These are phyloP conservation scores for Melanotaenia parkinsoni DNA, from an alignment of 2,797 vertebrate genomes.

Conservation along the genomic window DNA sequence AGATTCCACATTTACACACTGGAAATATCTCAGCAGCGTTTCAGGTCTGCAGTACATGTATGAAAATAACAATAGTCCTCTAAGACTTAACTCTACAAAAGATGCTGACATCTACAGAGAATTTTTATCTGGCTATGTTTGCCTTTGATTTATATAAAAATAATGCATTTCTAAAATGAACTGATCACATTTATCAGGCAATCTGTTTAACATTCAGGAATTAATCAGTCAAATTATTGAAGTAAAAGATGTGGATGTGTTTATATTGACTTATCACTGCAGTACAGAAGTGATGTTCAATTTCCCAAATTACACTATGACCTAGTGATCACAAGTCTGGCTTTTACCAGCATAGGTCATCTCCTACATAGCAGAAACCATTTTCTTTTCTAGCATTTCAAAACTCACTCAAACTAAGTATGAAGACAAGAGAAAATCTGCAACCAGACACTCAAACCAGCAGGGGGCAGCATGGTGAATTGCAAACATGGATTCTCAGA, in stretches of 20 bases:
- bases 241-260: too few relatives aligned
- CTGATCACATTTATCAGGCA: constrained; percentile 5
- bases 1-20: neutral
- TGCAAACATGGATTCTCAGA: neutral
- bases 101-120: too few relatives aligned
- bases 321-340: neutral
- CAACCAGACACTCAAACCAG: constrained; percentile 24
- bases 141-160: too few relatives aligned
- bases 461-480: constrained; percentile 50
- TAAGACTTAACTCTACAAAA: too few relatives aligned
- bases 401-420: neutral
- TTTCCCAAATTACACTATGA: neutral
- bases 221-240: neutral
- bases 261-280: neutral
- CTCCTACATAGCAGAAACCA: neutral
- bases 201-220: constrained; percentile 7
- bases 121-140: too few relatives aligned
- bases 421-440: neutral
- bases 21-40: neutral
- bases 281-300: neutral
- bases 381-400: neutral
- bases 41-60: neutral
- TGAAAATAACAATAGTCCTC: neutral
- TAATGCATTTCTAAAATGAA: neutral
- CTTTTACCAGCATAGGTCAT: neutral